phyloP scores from a whole-genome alignment of 2,113 vertebrate genomes.

The Limnothrissa miodon region DNA sequence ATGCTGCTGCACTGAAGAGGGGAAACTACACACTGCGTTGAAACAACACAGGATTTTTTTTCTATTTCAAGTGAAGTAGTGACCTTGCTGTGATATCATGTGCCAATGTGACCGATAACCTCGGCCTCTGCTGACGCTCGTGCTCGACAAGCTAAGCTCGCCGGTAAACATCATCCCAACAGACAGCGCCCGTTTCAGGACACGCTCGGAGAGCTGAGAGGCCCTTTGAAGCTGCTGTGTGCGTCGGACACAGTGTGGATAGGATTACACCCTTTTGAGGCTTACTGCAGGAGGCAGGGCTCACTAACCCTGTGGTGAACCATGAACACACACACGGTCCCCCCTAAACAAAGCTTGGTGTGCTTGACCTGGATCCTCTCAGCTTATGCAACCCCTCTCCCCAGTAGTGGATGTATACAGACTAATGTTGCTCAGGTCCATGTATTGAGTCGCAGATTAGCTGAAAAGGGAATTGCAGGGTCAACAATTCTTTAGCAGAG shows the following conservation, averaged over 20 bases:
- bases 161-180: background rate
- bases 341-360: background rate
- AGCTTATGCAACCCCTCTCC: background rate
- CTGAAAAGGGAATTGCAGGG: background rate
- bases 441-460: background rate
- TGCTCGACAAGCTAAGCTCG: background rate
- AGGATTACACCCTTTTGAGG: conserved; percentile 14
- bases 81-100: background rate
- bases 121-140: background rate
- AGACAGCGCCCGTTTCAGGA: background rate
- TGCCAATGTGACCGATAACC: background rate
- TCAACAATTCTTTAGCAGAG: background rate
- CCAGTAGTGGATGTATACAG: background rate
- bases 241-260: conserved; percentile 7
- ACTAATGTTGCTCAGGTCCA: background rate
- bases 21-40: background rate
- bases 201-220: background rate
- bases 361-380: background rate
- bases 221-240: conserved; percentile 4
- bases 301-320: background rate
- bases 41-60: background rate
- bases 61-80: background rate
- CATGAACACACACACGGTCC: background rate
- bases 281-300: background rate
- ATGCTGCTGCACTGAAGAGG: background rate